A percentile compares a stretch with the other conserved stretches of the same genome.
phyloP scores from a whole-genome alignment of 2,797 vertebrate genomes.

The Hippoglossus hippoglossus region DNA sequence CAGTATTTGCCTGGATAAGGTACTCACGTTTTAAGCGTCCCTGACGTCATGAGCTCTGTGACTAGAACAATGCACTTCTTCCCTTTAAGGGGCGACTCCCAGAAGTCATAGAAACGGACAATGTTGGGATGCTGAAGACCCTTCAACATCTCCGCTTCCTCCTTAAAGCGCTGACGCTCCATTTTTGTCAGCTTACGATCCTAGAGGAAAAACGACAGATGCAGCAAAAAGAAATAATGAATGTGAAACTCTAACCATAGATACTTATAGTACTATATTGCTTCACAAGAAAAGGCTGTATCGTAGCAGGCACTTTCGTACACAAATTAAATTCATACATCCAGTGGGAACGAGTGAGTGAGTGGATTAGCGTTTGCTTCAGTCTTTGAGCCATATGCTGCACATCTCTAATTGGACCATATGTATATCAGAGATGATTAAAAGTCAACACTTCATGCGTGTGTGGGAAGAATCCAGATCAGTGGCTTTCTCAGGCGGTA shows the following conservation, averaged over 20 bases:
- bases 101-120: slow-evolving; percentile 98
- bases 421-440: slow-evolving; percentile 32
- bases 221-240: slow-evolving; percentile 19
- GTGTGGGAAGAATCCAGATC: slow-evolving; percentile 30
- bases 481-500: slow-evolving; percentile 15
- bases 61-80: slow-evolving; percentile 98
- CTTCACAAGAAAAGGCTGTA: slow-evolving; percentile 17
- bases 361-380: slow-evolving; percentile 12
- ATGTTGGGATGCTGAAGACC: slow-evolving; percentile 98
- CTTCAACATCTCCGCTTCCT: slow-evolving; percentile 98
- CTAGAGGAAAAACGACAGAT: slow-evolving; percentile 72
- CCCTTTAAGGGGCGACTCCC: slow-evolving; percentile 95
- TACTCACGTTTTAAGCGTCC: slow-evolving; percentile 97
- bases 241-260: background rate
- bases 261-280: slow-evolving; percentile 11
- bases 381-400: slow-evolving; percentile 22
- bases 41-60: slow-evolving; percentile 98
- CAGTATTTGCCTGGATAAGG: background rate
- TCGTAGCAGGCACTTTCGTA: slow-evolving; percentile 25
- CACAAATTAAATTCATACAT: slow-evolving; percentile 33
- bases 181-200: slow-evolving; percentile 96
- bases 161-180: slow-evolving; percentile 97
- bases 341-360: slow-evolving; percentile 2
- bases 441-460: slow-evolving; percentile 20
- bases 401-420: slow-evolving; percentile 49